Percentiles rank a stretch among this genome's conserved stretches.
phyloP scores from a whole-genome alignment of 1,140 invertebrate genomes.

The Drosophila sp. region DNA sequence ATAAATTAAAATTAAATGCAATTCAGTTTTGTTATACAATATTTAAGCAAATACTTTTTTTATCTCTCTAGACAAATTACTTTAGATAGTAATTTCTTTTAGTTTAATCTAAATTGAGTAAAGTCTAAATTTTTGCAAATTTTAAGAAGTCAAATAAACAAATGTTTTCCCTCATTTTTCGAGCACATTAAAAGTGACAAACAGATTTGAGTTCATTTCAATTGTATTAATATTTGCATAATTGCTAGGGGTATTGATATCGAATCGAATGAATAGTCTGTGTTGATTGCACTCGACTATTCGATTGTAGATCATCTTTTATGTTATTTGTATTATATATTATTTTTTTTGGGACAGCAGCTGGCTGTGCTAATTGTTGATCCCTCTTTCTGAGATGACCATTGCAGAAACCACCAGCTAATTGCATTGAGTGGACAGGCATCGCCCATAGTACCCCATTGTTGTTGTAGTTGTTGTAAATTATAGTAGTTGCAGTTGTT shows the following conservation, averaged over 20 bases:
- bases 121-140: too few species aligned
- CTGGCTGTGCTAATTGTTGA: constrained; percentile 23
- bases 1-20: too few species aligned
- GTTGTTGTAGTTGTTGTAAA: background rate
- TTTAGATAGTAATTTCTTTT: too few species aligned
- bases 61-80: too few species aligned
- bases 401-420: constrained; percentile 41
- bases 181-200: background rate
- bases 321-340: background rate
- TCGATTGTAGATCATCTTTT: constrained; percentile 51
- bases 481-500: background rate
- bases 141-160: too few species aligned
- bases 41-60: too few species aligned
- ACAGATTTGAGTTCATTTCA: background rate
- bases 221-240: background rate
- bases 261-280: constrained; percentile 3
- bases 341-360: constrained; percentile 32
- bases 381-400: background rate
- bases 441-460: constrained; percentile 44
- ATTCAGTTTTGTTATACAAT: too few species aligned
- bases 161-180: background rate
- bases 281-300: constrained; percentile 18
- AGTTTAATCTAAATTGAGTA: too few species aligned
- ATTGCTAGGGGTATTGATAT: constrained; percentile 1
- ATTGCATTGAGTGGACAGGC: constrained; percentile 74